Evolutionary conservation across 2,113 vertebrate species (phyloP).

Genomic region (Megaptera novaeangliae): DNA sequence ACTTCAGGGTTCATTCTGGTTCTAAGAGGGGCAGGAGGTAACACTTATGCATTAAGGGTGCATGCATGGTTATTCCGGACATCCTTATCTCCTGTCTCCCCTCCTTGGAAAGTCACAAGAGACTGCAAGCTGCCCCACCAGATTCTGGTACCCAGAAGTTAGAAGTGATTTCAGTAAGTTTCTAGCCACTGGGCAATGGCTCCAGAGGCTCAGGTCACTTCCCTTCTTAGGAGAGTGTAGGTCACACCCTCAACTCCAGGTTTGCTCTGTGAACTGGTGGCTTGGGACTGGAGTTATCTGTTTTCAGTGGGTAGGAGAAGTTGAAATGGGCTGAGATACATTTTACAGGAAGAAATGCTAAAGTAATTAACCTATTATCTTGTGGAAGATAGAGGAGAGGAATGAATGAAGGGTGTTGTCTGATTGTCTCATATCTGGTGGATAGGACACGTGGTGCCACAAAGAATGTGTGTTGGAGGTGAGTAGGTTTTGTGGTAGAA

Average conservation of each 20-base stretch:
- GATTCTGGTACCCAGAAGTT: background rate
- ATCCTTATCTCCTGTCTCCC: background rate
- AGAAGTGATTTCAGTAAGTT: background rate
- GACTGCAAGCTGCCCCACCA: background rate
- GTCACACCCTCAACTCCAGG: background rate
- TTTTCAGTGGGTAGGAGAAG: background rate
- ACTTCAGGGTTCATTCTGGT: background rate
- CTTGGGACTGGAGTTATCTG: background rate
- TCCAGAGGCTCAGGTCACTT: background rate
- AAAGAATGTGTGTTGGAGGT: background rate
- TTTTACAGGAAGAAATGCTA: background rate
- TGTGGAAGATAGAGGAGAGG: background rate
- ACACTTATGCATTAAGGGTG: background rate
- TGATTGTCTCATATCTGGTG: background rate
- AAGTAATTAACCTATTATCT: background rate
- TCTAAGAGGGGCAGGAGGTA: background rate
- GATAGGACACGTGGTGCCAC: background rate
- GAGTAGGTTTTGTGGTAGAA: background rate
- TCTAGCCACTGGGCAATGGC: background rate
- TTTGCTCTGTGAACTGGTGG: background rate
- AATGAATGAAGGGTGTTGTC: background rate
- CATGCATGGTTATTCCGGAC: background rate
- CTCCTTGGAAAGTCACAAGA: background rate
- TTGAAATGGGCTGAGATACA: background rate
- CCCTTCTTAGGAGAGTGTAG: background rate